Percentiles rank a stretch among this genome's conserved stretches.
Evolutionary conservation across 2,888 invertebrate species (phyloP).

Genomic region (Ophioninae sp.): DNA sequence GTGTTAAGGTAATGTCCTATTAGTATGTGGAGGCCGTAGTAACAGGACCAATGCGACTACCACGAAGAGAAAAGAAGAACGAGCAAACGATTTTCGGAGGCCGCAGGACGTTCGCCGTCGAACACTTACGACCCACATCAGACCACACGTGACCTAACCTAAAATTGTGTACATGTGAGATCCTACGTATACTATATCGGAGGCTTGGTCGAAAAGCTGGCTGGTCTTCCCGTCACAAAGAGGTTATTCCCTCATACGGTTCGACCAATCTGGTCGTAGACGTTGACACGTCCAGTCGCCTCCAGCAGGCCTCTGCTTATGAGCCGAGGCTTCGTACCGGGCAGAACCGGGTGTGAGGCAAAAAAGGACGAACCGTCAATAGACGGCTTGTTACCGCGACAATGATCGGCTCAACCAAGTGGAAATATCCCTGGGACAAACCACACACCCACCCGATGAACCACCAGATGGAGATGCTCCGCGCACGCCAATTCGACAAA

Average conservation of each 20-base stretch:
- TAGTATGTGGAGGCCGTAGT: conserved; percentile 79
- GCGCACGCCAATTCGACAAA: conserved; percentile 54
- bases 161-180: conserved; percentile 10
- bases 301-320: conserved; percentile 26
- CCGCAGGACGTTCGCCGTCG: conserved; percentile 33
- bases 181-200: neutral
- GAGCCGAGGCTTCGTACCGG: neutral
- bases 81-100: conserved; percentile 67
- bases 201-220: conserved; percentile 10
- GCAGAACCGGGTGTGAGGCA: conserved; percentile 14
- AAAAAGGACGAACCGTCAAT: conserved; percentile 75
- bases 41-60: conserved; percentile 74
- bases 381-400: conserved; percentile 79
- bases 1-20: conserved; percentile 80
- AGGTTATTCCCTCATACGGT: conserved; percentile 20
- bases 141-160: neutral
- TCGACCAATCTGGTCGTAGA: conserved; percentile 62
- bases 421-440: conserved; percentile 73
- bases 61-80: conserved; percentile 64
- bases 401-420: conserved; percentile 80
- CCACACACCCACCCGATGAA: conserved; percentile 18
- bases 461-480: conserved; percentile 42
- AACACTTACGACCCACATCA: conserved; percentile 36
- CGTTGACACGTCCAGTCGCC: conserved; percentile 63
- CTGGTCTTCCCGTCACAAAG: conserved; percentile 34